phyloP scores from a whole-genome alignment of 2,797 vertebrate genomes.

The Danio aesculapii region DNA sequence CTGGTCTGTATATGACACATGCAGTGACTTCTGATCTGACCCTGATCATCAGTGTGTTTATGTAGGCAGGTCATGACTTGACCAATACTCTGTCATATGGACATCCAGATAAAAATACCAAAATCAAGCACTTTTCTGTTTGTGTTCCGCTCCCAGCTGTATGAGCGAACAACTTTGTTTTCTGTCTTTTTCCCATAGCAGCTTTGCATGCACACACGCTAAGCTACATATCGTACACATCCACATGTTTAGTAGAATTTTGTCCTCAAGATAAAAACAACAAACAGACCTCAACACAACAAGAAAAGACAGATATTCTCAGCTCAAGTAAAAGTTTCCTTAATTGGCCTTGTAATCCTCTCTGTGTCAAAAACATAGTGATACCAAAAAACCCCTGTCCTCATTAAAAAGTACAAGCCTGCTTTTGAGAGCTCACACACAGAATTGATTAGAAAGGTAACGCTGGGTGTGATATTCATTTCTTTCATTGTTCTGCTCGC shows the following conservation, averaged over 20 bases:
- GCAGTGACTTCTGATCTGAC: constrained; percentile 74
- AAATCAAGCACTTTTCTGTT: constrained; percentile 5
- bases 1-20: constrained; percentile 77
- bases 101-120: neutral
- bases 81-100: constrained; percentile 42
- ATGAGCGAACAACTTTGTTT: neutral
- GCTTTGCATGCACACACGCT: neutral
- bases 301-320: constrained; percentile 64
- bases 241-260: constrained; percentile 64
- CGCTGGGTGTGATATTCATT: constrained; percentile 75
- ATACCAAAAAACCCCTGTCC: constrained; percentile 67
- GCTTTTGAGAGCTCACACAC: constrained; percentile 76
- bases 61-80: constrained; percentile 52
- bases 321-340: constrained; percentile 71
- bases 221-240: constrained; percentile 39
- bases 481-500: constrained; percentile 78
- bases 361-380: constrained; percentile 63
- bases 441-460: constrained; percentile 78
- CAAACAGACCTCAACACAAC: constrained; percentile 68
- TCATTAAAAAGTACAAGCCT: constrained; percentile 79
- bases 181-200: neutral
- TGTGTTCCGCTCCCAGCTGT: neutral
- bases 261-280: constrained; percentile 65
- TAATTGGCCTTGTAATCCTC: constrained; percentile 77
- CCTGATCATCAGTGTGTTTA: constrained; percentile 59